These are phyloP conservation scores for Semotilus atromaculatus DNA, from an alignment of 2,797 vertebrate species.

Conservation along the genomic window DNA sequence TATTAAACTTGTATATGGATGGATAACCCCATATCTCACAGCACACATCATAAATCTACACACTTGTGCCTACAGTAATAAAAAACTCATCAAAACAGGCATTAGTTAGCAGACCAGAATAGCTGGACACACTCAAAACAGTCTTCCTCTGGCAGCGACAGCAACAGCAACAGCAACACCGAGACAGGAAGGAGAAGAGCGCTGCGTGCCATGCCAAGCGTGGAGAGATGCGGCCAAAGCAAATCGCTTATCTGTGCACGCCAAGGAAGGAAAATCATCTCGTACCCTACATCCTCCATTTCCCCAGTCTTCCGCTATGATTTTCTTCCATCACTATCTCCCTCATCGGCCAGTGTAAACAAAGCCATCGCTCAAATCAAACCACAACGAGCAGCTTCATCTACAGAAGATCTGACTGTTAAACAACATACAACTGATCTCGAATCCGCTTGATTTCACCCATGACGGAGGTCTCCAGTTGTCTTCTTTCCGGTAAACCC, in stretches of 20 bases:
- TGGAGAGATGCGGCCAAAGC: slow-evolving; percentile 28
- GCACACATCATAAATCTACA: slow-evolving; percentile 7
- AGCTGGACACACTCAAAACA: slow-evolving; percentile 63
- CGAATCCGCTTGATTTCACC: slow-evolving; percentile 15
- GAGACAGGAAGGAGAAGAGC: slow-evolving; percentile 68
- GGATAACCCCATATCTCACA: not conserved
- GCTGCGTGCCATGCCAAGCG: slow-evolving; percentile 42
- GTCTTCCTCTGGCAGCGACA: slow-evolving; percentile 73
- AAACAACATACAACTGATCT: not conserved
- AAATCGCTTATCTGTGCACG: slow-evolving; percentile 61
- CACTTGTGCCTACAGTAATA: not conserved
- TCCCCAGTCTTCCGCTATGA: slow-evolving; percentile 38
- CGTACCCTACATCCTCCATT: slow-evolving; percentile 59
- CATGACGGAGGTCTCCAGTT: slow-evolving; percentile 39
- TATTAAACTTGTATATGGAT: not conserved
- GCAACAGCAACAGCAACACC: slow-evolving; percentile 67
- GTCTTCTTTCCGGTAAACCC: slow-evolving; percentile 58
- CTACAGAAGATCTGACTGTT: not conserved
- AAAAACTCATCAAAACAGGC: slow-evolving; percentile 27
- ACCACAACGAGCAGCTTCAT: not conserved
- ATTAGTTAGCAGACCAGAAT: slow-evolving; percentile 47
- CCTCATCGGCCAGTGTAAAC: slow-evolving; percentile 43
- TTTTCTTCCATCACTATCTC: slow-evolving; percentile 48
- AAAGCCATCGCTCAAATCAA: slow-evolving; percentile 9
- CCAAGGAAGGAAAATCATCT: slow-evolving; percentile 76